Evolutionary conservation across 1,140 invertebrate genomes (phyloP).

Genomic region (Choristoneura fumiferana): DNA sequence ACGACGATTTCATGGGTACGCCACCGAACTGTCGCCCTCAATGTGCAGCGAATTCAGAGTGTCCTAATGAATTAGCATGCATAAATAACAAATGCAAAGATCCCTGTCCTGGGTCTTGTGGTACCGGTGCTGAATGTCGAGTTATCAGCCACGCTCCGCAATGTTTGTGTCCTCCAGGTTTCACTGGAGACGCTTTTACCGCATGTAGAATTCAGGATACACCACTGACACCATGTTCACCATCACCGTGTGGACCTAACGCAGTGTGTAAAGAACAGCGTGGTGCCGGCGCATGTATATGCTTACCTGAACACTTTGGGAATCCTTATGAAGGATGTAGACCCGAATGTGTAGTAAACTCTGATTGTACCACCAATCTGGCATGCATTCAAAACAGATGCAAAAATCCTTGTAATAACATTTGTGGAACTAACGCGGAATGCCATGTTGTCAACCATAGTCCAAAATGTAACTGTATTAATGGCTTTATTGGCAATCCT

Average conservation of each 20-base stretch:
- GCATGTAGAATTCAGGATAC: conserved; percentile 75
- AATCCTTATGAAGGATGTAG: conserved; percentile 82
- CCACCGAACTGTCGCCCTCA: conserved; percentile 87
- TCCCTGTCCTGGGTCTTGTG: conserved; percentile 87
- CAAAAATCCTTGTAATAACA: conserved; percentile 83
- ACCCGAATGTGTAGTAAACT: conserved; percentile 82
- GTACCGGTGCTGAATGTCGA: conserved; percentile 82
- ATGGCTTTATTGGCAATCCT: conserved; percentile 80
- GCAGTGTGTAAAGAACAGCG: conserved; percentile 81
- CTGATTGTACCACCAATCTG: conserved; percentile 80
- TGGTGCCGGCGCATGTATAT: conserved; percentile 81
- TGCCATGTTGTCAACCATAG: conserved; percentile 81
- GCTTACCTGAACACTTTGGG: conserved; percentile 81
- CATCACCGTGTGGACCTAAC: conserved; percentile 85
- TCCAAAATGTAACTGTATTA: conserved; percentile 79
- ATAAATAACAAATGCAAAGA: conserved; percentile 86
- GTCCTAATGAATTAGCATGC: conserved; percentile 84
- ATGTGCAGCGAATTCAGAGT: conserved; percentile 86
- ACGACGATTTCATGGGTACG: conserved; percentile 81
- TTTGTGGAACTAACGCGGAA: conserved; percentile 81
- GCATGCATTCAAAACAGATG: conserved; percentile 82
- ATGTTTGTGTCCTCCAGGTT: conserved; percentile 81
- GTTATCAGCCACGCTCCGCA: conserved; percentile 84
- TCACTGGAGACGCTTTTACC: conserved; percentile 82
- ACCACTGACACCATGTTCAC: conserved; percentile 79